Conservation (phyloP, 2,888 invertebrate genomes). For the Euproctis similis region DNA sequence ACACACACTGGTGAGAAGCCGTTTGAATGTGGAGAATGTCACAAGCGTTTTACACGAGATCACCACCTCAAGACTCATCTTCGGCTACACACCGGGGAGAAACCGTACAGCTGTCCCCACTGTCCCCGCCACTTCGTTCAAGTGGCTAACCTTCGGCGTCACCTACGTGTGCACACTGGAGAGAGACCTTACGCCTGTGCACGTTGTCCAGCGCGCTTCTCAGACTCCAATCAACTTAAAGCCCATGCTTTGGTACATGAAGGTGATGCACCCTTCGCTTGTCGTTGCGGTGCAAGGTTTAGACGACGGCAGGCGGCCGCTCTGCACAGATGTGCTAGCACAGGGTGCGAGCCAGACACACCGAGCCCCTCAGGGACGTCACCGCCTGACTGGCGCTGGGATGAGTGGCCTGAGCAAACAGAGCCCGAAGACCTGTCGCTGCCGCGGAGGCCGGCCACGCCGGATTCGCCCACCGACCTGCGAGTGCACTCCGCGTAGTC, state of each 20-base stretch:
- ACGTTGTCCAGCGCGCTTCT: constrained; percentile 89
- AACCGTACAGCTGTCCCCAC: constrained; percentile 93
- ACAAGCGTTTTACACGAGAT: constrained; percentile 93
- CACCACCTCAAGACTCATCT: constrained; percentile 96
- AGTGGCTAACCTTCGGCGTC: constrained; percentile 92
- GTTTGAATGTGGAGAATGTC: constrained; percentile 93
- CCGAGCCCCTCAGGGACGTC: constrained; percentile 66
- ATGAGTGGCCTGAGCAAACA: constrained; percentile 86
- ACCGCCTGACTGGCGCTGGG: constrained; percentile 65
- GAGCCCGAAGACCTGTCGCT: constrained; percentile 94
- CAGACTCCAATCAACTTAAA: constrained; percentile 93
- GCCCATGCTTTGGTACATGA: constrained; percentile 92
- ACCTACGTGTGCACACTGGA: constrained; percentile 92
- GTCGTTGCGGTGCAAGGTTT: constrained; percentile 87
- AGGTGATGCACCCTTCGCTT: constrained; percentile 92
- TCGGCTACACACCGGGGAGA: constrained; percentile 93
- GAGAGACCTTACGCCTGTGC: constrained; percentile 93
- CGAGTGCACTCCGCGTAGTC: constrained; percentile 69
- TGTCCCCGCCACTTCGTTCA: constrained; percentile 95
- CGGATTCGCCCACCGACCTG: constrained; percentile 69
- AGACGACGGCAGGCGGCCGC: constrained; percentile 91
- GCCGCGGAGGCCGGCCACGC: constrained; percentile 69
- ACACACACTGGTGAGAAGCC: constrained; percentile 97
- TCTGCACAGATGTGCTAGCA: constrained; percentile 84
- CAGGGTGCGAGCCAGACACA: constrained; percentile 52